Conservation (phyloP, 1,140 invertebrate species). For the Drosophila simulans region DNA sequence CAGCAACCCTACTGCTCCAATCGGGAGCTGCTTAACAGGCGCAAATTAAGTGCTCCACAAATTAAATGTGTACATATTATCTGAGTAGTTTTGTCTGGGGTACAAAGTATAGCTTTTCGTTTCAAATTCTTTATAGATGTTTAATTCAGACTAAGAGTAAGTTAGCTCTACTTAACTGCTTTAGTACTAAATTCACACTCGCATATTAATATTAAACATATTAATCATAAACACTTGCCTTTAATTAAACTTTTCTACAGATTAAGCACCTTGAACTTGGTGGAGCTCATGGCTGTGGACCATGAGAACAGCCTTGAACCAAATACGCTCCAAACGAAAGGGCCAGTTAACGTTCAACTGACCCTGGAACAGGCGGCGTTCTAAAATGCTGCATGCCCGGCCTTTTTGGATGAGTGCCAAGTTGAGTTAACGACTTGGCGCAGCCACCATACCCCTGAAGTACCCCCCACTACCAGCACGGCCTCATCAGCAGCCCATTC, state of each 20-base stretch:
- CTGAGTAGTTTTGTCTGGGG: background rate
- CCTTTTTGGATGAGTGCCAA: slow-evolving; percentile 50
- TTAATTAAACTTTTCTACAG: no score
- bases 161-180: no score
- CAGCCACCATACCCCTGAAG: background rate
- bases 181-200: background rate
- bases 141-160: no score
- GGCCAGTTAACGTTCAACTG: background rate
- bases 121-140: background rate
- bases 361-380: slow-evolving; percentile 23
- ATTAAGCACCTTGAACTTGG: slow-evolving; percentile 16
- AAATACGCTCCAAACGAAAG: slow-evolving; percentile 7
- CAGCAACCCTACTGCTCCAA: slow-evolving; percentile 48
- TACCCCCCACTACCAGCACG: background rate
- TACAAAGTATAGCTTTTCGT: background rate
- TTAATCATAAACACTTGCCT: no score
- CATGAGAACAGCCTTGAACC: slow-evolving; percentile 30
- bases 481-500: background rate
- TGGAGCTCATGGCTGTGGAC: slow-evolving; percentile 6
- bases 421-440: slow-evolving; percentile 9
- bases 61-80: background rate
- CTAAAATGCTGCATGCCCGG: slow-evolving; percentile 51
- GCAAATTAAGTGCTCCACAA: slow-evolving; percentile 23
- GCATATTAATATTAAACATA: no score
- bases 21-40: slow-evolving; percentile 61